phyloP scores from a whole-genome alignment of 2,888 invertebrate species.

The Andrena hattorfiana region DNA sequence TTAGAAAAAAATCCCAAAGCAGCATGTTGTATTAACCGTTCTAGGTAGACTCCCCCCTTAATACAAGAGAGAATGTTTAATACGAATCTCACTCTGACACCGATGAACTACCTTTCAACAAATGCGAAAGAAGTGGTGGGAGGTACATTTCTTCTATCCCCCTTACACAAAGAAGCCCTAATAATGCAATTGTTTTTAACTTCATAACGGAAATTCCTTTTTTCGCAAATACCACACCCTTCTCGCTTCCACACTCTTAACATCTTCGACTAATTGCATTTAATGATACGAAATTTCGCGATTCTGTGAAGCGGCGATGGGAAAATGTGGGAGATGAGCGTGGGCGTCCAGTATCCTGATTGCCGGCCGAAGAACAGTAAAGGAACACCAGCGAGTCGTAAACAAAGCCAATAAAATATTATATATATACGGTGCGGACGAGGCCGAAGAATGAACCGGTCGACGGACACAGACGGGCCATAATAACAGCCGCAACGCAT shows the following conservation, averaged over 20 bases:
- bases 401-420: slow-evolving; percentile 84
- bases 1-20: too few species aligned
- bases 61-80: too few species aligned
- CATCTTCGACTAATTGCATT: neutral
- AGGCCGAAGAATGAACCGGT: slow-evolving; percentile 69
- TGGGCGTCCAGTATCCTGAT: slow-evolving; percentile 40
- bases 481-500: slow-evolving; percentile 83
- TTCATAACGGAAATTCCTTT: too few species aligned
- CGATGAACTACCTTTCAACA: too few species aligned
- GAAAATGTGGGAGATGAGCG: slow-evolving; percentile 26
- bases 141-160: too few species aligned
- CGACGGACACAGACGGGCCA: slow-evolving; percentile 73
- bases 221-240: neutral
- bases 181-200: too few species aligned
- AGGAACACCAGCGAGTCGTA: slow-evolving; percentile 79
- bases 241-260: neutral
- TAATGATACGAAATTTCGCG: slow-evolving; percentile 12
- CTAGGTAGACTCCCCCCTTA: too few species aligned
- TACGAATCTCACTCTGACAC: too few species aligned
- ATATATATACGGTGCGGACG: slow-evolving; percentile 74
- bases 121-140: too few species aligned
- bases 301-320: slow-evolving; percentile 27
- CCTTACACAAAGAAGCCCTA: too few species aligned
- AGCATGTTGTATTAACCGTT: too few species aligned
- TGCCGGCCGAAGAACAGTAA: slow-evolving; percentile 64